A percentile compares a stretch with the other conserved stretches of the same genome.
These are phyloP conservation scores for Eumerus sabulonum DNA, from an alignment of 2,888 invertebrate species.

Conservation along the genomic window DNA sequence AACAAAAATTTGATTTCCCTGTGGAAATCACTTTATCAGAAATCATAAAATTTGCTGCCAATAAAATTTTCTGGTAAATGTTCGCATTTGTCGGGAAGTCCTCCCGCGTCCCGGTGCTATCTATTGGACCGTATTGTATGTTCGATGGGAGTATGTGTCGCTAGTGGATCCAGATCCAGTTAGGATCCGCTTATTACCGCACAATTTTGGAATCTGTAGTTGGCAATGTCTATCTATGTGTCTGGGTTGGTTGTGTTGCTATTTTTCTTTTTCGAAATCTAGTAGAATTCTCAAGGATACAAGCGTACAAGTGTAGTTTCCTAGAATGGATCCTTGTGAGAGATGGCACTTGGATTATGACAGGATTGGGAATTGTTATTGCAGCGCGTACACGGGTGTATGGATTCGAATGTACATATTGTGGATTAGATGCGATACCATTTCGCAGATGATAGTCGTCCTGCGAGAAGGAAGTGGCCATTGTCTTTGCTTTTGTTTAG, in stretches of 20 bases:
- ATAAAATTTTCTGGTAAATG: slow-evolving; percentile 72
- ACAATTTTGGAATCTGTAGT: slow-evolving; percentile 59
- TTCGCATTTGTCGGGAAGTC: slow-evolving; percentile 69
- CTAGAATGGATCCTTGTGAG: slow-evolving; percentile 28
- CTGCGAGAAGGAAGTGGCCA: too few species aligned
- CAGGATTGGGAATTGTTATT: slow-evolving; percentile 48
- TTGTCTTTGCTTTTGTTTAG: too few species aligned
- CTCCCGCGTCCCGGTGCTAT: slow-evolving; percentile 46
- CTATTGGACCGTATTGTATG: slow-evolving; percentile 4
- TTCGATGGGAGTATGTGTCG: slow-evolving; percentile 31
- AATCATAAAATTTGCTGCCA: slow-evolving; percentile 77
- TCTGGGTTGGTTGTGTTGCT: slow-evolving; percentile 60
- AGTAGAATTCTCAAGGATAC: slow-evolving; percentile 33
- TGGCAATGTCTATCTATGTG: slow-evolving; percentile 58
- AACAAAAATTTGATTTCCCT: slow-evolving; percentile 73
- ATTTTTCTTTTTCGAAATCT: slow-evolving; percentile 51
- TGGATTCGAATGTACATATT: slow-evolving; percentile 10
- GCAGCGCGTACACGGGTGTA: slow-evolving; percentile 11
- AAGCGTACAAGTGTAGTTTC: slow-evolving; percentile 9
- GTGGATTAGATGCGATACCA: slow-evolving; percentile 35
- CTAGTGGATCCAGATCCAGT: slow-evolving; percentile 43
- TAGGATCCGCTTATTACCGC: slow-evolving; percentile 59
- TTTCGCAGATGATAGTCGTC: not conserved
- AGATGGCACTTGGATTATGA: slow-evolving; percentile 57
- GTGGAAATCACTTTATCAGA: slow-evolving; percentile 78